phyloP scores from a whole-genome alignment of 1,140 invertebrate species.

The Cardiocondyla obscurior region DNA sequence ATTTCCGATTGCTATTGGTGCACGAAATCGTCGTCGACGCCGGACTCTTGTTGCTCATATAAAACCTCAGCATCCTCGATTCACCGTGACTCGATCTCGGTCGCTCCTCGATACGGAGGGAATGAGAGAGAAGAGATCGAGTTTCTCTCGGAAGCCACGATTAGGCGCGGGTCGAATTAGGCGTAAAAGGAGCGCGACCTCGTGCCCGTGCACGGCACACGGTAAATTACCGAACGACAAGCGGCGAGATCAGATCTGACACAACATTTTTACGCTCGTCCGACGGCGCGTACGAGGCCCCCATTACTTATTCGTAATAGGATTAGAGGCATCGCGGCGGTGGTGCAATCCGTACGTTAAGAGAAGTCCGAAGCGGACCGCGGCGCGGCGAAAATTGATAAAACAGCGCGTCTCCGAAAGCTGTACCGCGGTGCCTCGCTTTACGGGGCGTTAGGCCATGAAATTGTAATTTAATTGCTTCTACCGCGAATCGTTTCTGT shows the following conservation, averaged over 20 bases:
- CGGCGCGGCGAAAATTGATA: slow-evolving; percentile 32
- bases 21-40: neutral
- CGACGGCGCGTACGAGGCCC: slow-evolving; percentile 48
- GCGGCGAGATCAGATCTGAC: slow-evolving; percentile 72
- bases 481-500: neutral
- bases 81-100: neutral
- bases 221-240: slow-evolving; percentile 75
- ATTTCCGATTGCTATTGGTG: slow-evolving; percentile 12
- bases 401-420: slow-evolving; percentile 23
- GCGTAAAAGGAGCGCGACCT: slow-evolving; percentile 62
- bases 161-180: slow-evolving; percentile 40
- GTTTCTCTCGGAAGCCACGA: slow-evolving; percentile 55
- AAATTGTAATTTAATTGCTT: slow-evolving; percentile 78
- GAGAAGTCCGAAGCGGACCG: neutral
- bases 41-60: slow-evolving; percentile 12
- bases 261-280: slow-evolving; percentile 79
- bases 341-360: slow-evolving; percentile 57
- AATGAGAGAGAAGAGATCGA: neutral
- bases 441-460: slow-evolving; percentile 74
- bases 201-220: slow-evolving; percentile 33
- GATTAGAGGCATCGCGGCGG: slow-evolving; percentile 70
- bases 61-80: slow-evolving; percentile 5
- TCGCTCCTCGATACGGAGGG: neutral
- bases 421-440: slow-evolving; percentile 61
- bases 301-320: slow-evolving; percentile 76